Evolutionary conservation across 1,140 invertebrate genomes (phyloP).

Genomic region (Cryptotermes secundus): DNA sequence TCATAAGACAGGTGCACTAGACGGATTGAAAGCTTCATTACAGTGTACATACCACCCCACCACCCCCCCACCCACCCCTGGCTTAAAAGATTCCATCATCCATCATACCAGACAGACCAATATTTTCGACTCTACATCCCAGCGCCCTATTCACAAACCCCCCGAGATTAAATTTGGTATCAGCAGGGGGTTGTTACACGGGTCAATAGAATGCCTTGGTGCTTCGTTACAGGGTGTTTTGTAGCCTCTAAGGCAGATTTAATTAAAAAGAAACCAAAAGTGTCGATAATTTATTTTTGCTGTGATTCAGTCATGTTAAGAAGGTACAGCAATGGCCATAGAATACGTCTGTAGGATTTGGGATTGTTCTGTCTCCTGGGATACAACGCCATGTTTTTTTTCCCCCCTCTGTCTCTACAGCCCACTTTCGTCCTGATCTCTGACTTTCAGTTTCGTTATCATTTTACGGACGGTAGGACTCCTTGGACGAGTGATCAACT

Average conservation of each 20-base stretch:
- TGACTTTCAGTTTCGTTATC: too few species aligned
- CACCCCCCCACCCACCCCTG: too few species aligned
- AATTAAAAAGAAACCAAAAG: not conserved
- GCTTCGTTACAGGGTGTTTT: not conserved
- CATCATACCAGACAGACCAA: conserved; percentile 5
- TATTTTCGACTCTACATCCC: not conserved
- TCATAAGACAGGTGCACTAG: too few species aligned
- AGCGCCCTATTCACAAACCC: not conserved
- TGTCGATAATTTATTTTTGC: not conserved
- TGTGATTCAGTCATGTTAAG: not conserved
- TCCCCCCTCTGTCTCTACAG: too few species aligned
- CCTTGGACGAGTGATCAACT: too few species aligned
- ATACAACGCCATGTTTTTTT: too few species aligned
- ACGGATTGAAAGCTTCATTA: too few species aligned
- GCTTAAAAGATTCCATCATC: not conserved
- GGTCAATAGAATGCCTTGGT: not conserved
- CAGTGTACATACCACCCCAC: not conserved
- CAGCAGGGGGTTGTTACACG: not conserved
- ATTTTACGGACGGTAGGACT: too few species aligned
- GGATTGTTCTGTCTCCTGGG: too few species aligned
- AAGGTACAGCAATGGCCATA: too few species aligned
- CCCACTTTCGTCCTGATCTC: too few species aligned
- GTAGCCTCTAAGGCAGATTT: not conserved
- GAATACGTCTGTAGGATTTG: too few species aligned
- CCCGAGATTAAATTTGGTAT: not conserved